Base-by-base conservation (phyloP, 2,888 invertebrate genomes). In the Eupithecia subumbrata region DNA sequence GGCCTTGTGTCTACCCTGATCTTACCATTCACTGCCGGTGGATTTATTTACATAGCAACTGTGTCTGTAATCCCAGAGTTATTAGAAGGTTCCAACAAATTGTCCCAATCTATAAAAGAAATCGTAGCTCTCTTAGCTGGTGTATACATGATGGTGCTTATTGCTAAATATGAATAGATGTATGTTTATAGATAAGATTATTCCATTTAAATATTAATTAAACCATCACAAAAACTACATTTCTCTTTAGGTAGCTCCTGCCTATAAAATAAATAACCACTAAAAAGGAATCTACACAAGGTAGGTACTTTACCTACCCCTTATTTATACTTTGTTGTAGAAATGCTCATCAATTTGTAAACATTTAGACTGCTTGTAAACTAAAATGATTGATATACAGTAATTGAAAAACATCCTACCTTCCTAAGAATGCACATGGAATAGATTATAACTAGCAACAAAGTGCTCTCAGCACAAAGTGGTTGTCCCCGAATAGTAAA, bases 11-110 rank as follows among this genome's bases (percentile, higher is more conserved):
- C 97, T 14, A 96, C 97, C 9, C 98, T 99, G 96, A 98, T 99
- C 73, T 94, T 99, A 75, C 99, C 99, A 18, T 99, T 99, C 85
- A 99, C 99, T 37, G 99, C 99, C 66, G 99, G 98, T 80, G 99
- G 99, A n/a, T 99, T 99, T 89, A 99, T 99, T 90, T 99, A 99
- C 91, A 99, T 99, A 85, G 99, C 99, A 30, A 98, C 99, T 25
- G 99, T 99, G 0, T 99, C 99, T 79, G 99, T 99, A 34, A 98
- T 99, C 87, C 99, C 99, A 12, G 99, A 99, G 92, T 95, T 99
- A 69, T 95, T 99, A 81, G 98, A 98, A 88, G 98, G 99, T 86
- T 96, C 96, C n/a, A 96, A 74, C 52, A 98, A 97, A 86, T 95
- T 99, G 73, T 96, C 96, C 87, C 99, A 99, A 89, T 98, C 98